Evolutionary conservation across 2,888 invertebrate genomes (phyloP).

Genomic region (Meteorus cinctellus): DNA sequence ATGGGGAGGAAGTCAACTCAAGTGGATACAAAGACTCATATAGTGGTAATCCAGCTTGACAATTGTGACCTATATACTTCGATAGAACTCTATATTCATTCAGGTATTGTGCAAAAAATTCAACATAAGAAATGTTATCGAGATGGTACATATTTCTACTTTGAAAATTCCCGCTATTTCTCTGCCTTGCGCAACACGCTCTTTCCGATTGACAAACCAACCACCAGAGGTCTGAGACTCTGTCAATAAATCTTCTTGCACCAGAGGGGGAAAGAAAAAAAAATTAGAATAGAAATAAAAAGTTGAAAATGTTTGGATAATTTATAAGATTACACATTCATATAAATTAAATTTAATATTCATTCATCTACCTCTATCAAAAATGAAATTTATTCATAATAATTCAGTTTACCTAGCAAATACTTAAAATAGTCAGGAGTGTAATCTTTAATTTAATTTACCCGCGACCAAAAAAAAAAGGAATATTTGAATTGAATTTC

Average conservation of each 20-base stretch:
- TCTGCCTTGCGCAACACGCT: neutral
- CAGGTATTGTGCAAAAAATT: neutral
- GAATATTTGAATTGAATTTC: no score
- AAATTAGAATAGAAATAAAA: neutral
- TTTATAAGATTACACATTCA: neutral
- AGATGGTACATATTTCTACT: neutral
- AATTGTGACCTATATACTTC: slow-evolving; percentile 40
- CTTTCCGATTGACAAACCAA: neutral
- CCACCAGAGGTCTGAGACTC: slow-evolving; percentile 19
- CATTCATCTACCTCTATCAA: neutral
- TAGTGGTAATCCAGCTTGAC: neutral
- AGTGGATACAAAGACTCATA: neutral
- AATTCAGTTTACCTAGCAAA: neutral
- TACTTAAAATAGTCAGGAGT: neutral
- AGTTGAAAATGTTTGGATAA: neutral
- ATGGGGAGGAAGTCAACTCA: neutral
- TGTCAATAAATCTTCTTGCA: neutral
- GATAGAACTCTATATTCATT: slow-evolving; percentile 16
- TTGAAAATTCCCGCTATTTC: neutral
- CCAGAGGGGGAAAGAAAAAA: neutral
- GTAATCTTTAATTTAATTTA: neutral
- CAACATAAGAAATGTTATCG: neutral
- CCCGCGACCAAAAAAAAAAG: no score
- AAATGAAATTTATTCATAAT: neutral
- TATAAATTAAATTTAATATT: neutral